A percentile compares a stretch with the other conserved stretches of the same genome.
Evolutionary conservation across 2,888 invertebrate genomes (phyloP).

Genomic region (Melikaiella ostensackeni): DNA sequence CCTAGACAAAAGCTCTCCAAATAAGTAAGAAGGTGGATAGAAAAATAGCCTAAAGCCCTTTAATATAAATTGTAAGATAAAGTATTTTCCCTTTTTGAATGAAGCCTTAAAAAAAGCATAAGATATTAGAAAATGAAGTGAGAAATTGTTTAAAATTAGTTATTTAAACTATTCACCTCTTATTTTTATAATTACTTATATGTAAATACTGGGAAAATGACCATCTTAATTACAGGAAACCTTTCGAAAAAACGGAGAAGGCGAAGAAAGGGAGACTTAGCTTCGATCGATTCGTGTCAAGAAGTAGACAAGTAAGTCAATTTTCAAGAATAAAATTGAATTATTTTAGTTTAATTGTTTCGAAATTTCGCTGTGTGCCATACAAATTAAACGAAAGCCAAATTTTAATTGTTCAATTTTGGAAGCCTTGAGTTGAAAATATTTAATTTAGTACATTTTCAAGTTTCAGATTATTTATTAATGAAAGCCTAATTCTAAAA

Average conservation of each 20-base stretch:
- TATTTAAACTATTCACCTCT: neutral
- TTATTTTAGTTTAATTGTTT: neutral
- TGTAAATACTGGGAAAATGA: neutral
- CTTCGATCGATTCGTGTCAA: constrained; percentile 70
- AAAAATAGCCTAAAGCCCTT: neutral
- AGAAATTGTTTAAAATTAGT: neutral
- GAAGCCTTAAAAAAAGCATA: neutral
- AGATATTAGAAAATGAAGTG: too few species aligned
- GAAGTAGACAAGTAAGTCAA: constrained; percentile 59
- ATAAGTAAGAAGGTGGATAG: constrained; percentile 18
- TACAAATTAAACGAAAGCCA: neutral
- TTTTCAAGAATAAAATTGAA: neutral
- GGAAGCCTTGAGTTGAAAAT: too few species aligned
- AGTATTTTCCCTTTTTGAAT: constrained; percentile 2
- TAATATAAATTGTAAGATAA: neutral
- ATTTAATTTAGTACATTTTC: too few species aligned
- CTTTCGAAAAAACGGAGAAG: constrained; percentile 67
- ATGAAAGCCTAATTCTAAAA: too few species aligned
- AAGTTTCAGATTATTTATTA: too few species aligned
- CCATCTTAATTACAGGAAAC: constrained; percentile 57
- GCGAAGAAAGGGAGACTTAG: constrained; percentile 71
- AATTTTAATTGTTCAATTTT: too few species aligned
- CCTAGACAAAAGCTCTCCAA: constrained; percentile 5
- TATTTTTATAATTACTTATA: neutral
- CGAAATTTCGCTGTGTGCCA: too few species aligned